These are phyloP conservation scores for Papilio glaucus DNA, from an alignment of 1,140 invertebrate species.

Conservation along the genomic window DNA sequence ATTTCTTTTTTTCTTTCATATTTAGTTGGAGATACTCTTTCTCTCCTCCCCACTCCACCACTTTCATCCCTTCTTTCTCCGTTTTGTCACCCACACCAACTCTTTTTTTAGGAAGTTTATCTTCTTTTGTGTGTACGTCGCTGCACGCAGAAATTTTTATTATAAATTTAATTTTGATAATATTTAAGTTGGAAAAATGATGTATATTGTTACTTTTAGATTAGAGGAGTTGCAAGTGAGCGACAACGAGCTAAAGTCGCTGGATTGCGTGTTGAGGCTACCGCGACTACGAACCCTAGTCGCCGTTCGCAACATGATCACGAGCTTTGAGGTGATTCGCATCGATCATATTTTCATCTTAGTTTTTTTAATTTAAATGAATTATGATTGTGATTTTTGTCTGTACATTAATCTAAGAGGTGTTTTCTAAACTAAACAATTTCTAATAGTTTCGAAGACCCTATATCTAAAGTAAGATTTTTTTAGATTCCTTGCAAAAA, in stretches of 20 bases:
- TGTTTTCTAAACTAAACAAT: neutral
- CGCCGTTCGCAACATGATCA: conserved; percentile 85
- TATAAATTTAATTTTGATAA: no score
- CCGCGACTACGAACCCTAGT: conserved; percentile 84
- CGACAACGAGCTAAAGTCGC: conserved; percentile 86
- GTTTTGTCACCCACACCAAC: no score
- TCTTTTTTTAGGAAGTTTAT: no score
- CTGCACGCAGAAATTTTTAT: no score
- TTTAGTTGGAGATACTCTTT: no score
- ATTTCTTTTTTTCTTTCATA: no score
- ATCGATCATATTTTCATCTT: neutral
- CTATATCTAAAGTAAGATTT: no score
- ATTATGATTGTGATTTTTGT: neutral
- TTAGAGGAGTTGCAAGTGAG: conserved; percentile 88
- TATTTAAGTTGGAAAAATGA: neutral
- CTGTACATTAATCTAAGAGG: neutral
- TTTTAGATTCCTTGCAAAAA: no score
- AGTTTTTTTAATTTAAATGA: neutral
- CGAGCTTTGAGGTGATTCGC: conserved; percentile 62
- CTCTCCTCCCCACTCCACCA: no score
- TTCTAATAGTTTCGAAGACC: neutral
- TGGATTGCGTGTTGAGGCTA: conserved; percentile 85
- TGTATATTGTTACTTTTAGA: conserved; percentile 77
- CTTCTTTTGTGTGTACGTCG: no score
- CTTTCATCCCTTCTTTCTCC: no score